Evolutionary conservation across 2,888 invertebrate genomes (phyloP).

Genomic region (Eledona agricola): DNA sequence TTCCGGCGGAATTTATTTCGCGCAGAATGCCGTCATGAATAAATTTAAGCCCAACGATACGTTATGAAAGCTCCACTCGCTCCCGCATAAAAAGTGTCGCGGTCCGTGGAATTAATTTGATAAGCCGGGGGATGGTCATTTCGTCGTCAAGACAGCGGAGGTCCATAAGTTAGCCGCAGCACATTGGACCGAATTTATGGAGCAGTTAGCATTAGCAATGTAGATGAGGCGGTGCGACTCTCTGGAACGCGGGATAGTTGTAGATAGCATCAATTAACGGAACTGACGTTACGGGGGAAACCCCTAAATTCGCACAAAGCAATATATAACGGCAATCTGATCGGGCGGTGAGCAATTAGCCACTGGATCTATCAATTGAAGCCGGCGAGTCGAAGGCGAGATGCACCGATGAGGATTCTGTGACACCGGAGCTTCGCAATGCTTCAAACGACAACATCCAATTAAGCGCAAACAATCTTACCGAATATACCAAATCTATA

Average conservation of each 20-base stretch:
- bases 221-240: constrained; percentile 50
- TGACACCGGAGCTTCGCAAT: too few species aligned
- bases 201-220: constrained; percentile 56
- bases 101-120: constrained; percentile 42
- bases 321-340: constrained; percentile 32
- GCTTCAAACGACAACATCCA: too few species aligned
- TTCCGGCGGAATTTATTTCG: constrained; percentile 25
- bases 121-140: constrained; percentile 46
- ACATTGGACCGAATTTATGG: constrained; percentile 52
- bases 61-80: too few species aligned
- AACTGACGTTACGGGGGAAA: constrained; percentile 37
- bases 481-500: too few species aligned
- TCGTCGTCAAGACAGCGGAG: constrained; percentile 44
- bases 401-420: too few species aligned
- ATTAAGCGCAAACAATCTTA: too few species aligned
- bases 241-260: constrained; percentile 37
- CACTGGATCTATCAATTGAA: constrained; percentile 27
- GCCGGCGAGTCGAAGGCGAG: too few species aligned
- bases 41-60: too few species aligned
- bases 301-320: constrained; percentile 35
- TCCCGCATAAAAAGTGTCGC: constrained; percentile 16
- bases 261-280: constrained; percentile 47
- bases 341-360: constrained; percentile 32
- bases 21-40: constrained; percentile 14
- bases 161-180: constrained; percentile 49